Evolutionary conservation across 2,888 invertebrate species (phyloP).

Genomic region (Euzophera pinguis): DNA sequence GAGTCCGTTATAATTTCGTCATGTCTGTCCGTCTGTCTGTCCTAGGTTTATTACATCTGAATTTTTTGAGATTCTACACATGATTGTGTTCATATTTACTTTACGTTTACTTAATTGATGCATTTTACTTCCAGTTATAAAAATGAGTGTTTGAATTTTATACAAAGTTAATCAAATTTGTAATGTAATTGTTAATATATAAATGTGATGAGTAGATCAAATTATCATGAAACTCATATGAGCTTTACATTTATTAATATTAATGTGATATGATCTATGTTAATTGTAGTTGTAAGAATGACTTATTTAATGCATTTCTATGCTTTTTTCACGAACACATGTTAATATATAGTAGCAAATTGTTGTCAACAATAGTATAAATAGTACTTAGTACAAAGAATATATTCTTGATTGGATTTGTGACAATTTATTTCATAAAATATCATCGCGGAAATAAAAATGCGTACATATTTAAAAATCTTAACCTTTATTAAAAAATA

Average conservation of each 20-base stretch:
- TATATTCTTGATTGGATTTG: constrained; percentile 4
- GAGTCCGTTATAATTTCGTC: too few relatives aligned
- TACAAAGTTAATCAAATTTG: neutral
- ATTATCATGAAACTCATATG: constrained; percentile 6
- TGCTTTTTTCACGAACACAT: neutral
- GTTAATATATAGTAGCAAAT: neutral
- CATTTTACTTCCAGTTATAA: too few relatives aligned
- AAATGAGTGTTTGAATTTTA: too few relatives aligned
- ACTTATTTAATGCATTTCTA: constrained; percentile 9
- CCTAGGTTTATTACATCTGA: too few relatives aligned
- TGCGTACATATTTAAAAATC: constrained; percentile 18
- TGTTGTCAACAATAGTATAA: neutral
- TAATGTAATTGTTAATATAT: neutral
- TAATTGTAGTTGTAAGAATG: constrained; percentile 11
- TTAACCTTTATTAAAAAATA: constrained; percentile 46
- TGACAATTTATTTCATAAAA: neutral
- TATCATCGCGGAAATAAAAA: neutral
- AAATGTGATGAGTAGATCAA: neutral
- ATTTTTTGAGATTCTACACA: too few relatives aligned
- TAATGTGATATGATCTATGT: neutral
- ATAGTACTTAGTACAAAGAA: constrained; percentile 1
- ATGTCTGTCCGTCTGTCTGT: too few relatives aligned
- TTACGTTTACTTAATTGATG: too few relatives aligned
- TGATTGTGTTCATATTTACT: too few relatives aligned
- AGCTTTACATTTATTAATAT: constrained; percentile 10